phyloP scores from a whole-genome alignment of 2,113 vertebrate genomes.

The Etia nguti region DNA sequence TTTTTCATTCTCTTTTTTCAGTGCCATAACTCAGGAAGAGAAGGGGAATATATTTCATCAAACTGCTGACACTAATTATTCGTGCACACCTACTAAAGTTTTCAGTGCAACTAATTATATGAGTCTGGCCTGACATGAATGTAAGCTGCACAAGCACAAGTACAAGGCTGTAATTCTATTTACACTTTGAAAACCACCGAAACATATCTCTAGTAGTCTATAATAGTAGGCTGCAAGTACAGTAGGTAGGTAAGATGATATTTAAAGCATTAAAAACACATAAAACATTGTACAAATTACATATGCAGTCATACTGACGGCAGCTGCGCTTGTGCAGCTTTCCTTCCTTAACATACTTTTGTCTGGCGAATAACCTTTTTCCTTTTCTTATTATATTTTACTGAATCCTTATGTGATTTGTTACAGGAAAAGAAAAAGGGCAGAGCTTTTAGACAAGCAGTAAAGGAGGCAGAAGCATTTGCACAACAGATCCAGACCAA shows the following conservation, averaged over 20 bases:
- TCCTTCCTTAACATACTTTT: neutral
- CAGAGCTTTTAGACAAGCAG: neutral
- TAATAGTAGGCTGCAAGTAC: neutral
- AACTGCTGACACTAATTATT: neutral
- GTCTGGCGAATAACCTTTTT: neutral
- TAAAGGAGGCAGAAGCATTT: conserved; percentile 14
- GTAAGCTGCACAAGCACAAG: neutral
- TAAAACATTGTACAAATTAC: neutral
- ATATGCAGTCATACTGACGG: neutral
- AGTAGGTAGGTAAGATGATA: neutral
- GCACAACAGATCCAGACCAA: neutral
- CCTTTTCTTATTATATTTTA: neutral
- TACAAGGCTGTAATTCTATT: neutral
- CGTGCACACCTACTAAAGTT: neutral
- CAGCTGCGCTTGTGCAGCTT: neutral
- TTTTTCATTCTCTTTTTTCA: neutral
- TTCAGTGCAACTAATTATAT: neutral
- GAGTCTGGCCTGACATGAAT: neutral
- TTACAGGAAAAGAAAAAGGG: conserved; percentile 23
- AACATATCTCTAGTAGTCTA: neutral
- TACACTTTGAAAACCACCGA: neutral
- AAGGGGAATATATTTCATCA: neutral
- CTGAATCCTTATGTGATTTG: neutral
- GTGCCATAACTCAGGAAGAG: neutral
- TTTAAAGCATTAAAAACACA: neutral